A percentile compares a stretch with the other conserved stretches of the same genome.
Conservation (phyloP, 2,888 invertebrate genomes). For the Ophonus ardosiacus region DNA sequence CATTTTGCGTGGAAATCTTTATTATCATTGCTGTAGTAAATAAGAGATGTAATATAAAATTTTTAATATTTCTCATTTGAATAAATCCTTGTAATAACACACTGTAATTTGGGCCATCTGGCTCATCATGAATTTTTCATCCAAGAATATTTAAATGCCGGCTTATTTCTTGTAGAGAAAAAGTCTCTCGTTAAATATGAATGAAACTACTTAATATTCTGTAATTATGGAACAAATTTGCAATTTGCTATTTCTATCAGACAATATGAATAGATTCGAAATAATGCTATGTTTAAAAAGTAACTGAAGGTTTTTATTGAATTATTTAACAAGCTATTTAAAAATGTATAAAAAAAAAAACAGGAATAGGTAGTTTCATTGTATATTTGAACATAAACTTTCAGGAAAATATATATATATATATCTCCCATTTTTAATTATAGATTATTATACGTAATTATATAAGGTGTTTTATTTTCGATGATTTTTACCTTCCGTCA, state of each 20-base stretch:
- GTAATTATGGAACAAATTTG: neutral
- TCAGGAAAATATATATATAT: no score
- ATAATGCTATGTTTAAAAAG: no score
- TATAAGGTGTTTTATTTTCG: no score
- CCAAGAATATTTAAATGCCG: neutral
- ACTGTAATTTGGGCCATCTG: neutral
- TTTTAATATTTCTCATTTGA: constrained; percentile 15
- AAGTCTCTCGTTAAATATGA: neutral
- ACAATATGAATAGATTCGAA: no score
- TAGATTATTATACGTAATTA: no score
- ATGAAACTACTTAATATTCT: neutral
- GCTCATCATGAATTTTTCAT: constrained; percentile 23
- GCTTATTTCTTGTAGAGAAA: neutral
- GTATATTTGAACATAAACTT: no score
- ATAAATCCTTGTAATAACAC: constrained; percentile 21
- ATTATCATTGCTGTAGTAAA: neutral
- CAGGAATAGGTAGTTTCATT: no score
- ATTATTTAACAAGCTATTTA: no score
- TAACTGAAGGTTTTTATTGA: no score
- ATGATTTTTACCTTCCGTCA: no score
- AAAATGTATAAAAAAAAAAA: no score
- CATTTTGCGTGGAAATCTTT: neutral
- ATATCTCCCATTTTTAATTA: no score
- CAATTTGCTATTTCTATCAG: neutral
- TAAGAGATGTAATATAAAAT: constrained; percentile 8